Base-by-base conservation (phyloP, 1,140 invertebrate genomes). In the Zeugodacus cucurbitae region DNA sequence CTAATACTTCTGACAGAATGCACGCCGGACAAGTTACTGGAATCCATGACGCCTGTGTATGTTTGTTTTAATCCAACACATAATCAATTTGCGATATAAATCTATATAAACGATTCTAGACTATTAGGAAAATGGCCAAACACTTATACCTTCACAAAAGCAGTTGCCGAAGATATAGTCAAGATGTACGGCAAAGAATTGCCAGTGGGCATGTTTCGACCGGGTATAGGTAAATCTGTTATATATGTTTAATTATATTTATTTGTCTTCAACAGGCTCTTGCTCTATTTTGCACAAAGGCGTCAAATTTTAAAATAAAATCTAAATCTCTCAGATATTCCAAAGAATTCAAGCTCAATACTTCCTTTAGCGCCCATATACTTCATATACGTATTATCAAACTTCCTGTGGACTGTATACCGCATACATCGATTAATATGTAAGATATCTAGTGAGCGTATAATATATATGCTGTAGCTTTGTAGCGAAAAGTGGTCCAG, bases 111-210 rank as follows among this genome's bases (percentile, higher is more conserved):
- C 26, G 14, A 14, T 64, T 34, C 3, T 90, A 95, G 95, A n/a
- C 90, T 95, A 14, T 90, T 96, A 14, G 94, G 94, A 11, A 94
- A 95, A n/a, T 94, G 95, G 85, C 96, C 96, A 0, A 96, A 96
- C 90, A 96, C 96, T 0, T 96, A 96, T 89, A 95, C 95, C 7
- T 96, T 95, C 89, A 96, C 96, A 1, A 96, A 96, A 92, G 95
- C 95, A 0, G 91, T 96, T 4, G 95, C 96, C 0, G 96, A 96
- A 90, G 94, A 95, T 37, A 94, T 95, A 0, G 90, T 96, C 0
- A 93, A 94, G 59, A 92, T 93, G 44, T 93, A 95, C 88, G 94
- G 94, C 0, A 93, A 94, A 78, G 93, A 94, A 3, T 90, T 98
- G 64, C 97, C 97, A 0, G 91, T 95, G 29, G 94, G 94, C 41